Evolutionary conservation across 2,888 invertebrate genomes (phyloP), one percentile per base, ranked within the genome.

Genomic region (Deroplatys truncata): DNA sequence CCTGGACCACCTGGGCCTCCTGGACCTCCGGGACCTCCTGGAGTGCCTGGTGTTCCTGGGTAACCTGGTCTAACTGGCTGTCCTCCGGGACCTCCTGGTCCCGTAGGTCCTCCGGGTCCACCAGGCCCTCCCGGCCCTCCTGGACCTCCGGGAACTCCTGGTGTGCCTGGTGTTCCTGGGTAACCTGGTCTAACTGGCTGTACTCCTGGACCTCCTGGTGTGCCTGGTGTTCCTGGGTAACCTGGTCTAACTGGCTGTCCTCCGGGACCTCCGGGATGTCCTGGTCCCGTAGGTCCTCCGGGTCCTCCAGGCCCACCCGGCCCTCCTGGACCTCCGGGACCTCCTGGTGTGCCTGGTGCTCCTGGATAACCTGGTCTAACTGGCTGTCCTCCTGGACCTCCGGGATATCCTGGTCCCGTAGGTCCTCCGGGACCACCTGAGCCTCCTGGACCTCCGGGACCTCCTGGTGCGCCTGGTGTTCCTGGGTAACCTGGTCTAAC

Each of bases 401-500:
- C 29, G 28, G 84, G 29, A 84, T 84, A 84, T 28, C 84, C 86
- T 72, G 89, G 89, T 31, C 90, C 90, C 16, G 89, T 89, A 20
- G 90, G 87, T 88, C 87, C 89, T 31, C 88, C 90, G 72, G 90
- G 91, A 31, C 86, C 90, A 2, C 88, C 85, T n/a, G 92, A 92
- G 84, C 85, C 92, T 91, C 88, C 90, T 28, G 91, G 91, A 8
- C 85, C 85, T 43, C 90, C 89, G 82, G 86, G 89, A 7, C 83
- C 83, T 43, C 90, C 91, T 9, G 91, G 91, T 13, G 86, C 84
- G 35, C 91, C 90, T 28, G 91, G 91, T 31, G 83, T 84, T 85
- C 91, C 92, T n/a, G 93, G 94, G 0, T 93, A 92, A 84, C 93
- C 93, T 10, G 94, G 85, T 28, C 84, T 43, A n/a, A 90, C 91